Percentiles rank a stretch among this genome's conserved stretches.
Conservation (phyloP, 2,888 invertebrate genomes). For the Panopea generosa region DNA sequence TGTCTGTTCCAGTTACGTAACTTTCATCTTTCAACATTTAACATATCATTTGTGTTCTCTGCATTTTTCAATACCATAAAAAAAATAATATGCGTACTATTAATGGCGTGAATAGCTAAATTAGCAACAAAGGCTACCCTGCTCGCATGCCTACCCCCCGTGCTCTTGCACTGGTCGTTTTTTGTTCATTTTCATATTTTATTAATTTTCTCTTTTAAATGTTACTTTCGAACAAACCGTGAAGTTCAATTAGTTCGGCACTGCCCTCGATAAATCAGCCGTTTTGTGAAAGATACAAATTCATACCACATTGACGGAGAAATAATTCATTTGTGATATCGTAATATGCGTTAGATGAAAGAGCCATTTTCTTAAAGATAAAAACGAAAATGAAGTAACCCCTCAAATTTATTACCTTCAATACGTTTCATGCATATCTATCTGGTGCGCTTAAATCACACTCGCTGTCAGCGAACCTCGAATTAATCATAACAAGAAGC, state of each 20-base stretch:
- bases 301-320: conserved; percentile 60
- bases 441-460: conserved; percentile 58
- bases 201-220: no score
- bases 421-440: conserved; percentile 65
- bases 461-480: conserved; percentile 45
- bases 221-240: no score
- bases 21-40: no score
- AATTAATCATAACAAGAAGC: conserved; percentile 57
- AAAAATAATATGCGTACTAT: no score
- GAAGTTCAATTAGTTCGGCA: conserved; percentile 38
- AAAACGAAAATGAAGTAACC: conserved; percentile 66
- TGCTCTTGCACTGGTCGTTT: no score
- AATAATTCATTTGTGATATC: conserved; percentile 59
- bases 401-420: conserved; percentile 58
- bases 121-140: no score
- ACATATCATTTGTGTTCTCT: no score
- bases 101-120: no score
- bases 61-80: no score
- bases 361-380: conserved; percentile 59
- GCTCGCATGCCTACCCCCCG: no score
- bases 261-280: conserved; percentile 29
- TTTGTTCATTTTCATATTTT: no score
- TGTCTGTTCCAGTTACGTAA: no score
- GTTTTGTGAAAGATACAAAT: conserved; percentile 58
- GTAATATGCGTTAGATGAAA: conserved; percentile 56